Conservation (phyloP, 2,113 vertebrate genomes). For the Glaucidium brasilianum region DNA sequence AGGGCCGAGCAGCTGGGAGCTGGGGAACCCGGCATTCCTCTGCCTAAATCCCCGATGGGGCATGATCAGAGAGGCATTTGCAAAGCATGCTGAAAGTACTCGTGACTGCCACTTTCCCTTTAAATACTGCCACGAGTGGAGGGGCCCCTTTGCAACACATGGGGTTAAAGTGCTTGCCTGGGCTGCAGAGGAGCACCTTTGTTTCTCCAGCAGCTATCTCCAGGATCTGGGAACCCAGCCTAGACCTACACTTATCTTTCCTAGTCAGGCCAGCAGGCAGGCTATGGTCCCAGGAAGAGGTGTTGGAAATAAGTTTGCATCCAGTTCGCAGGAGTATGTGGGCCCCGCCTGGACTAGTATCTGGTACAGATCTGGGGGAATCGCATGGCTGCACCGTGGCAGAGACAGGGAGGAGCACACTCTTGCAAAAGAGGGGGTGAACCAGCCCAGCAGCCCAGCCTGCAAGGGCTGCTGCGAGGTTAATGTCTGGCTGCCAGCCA, state of each 20-base stretch:
- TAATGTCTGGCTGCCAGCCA: background rate
- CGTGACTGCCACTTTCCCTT: background rate
- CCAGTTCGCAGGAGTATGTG: background rate
- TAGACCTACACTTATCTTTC: background rate
- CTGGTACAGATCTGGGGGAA: background rate
- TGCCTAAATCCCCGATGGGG: background rate
- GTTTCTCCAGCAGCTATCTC: background rate
- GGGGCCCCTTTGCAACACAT: background rate
- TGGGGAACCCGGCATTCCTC: background rate
- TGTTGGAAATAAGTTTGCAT: background rate
- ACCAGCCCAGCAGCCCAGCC: background rate
- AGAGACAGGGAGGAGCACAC: background rate
- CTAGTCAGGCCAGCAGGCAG: background rate
- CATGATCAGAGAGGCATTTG: background rate
- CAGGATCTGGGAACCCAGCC: background rate
- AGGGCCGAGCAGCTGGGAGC: background rate
- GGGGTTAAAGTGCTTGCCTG: rapidly evolving
- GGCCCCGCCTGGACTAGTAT: background rate
- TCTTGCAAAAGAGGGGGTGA: background rate
- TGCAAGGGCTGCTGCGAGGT: rapidly evolving
- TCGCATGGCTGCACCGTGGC: rapidly evolving
- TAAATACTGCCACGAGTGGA: rapidly evolving
- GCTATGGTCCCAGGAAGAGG: background rate
- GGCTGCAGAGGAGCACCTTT: background rate
- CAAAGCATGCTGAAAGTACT: background rate